phyloP scores from a whole-genome alignment of 2,797 vertebrate genomes.

The Mergus octosetaceus region DNA sequence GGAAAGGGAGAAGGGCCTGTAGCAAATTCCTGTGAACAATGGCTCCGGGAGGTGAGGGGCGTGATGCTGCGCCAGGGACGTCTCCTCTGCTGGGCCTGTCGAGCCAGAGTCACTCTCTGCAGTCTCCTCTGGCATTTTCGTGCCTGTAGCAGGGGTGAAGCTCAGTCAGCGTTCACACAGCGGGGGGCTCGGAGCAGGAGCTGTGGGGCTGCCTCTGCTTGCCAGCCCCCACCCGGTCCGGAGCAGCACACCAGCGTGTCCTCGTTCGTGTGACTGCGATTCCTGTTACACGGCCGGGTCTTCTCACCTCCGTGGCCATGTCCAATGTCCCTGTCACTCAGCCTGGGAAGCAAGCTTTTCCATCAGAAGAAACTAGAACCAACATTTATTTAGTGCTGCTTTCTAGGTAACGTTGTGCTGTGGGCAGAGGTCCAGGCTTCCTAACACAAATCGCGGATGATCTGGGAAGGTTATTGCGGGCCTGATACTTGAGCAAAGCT shows the following conservation, averaged over 20 bases:
- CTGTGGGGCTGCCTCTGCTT: background rate
- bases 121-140: fast-evolving
- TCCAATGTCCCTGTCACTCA: background rate
- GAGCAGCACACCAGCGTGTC: background rate
- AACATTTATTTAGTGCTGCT: fast-evolving
- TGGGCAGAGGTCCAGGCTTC: background rate
- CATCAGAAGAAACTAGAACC: background rate
- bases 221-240: background rate
- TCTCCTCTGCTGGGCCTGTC: background rate
- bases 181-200: background rate
- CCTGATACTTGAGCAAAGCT: background rate
- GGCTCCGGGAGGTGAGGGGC: background rate
- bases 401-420: background rate
- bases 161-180: fast-evolving
- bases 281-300: background rate
- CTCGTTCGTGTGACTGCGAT: background rate
- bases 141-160: no score
- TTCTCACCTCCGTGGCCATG: background rate
- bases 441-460: fast-evolving
- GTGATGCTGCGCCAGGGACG: fast-evolving
- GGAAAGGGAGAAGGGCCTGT: background rate
- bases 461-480: fast-evolving
- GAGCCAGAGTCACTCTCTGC: background rate
- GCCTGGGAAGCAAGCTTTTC: background rate
- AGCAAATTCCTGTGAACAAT: background rate